Evolutionary conservation across 2,113 vertebrate genomes (phyloP).

Genomic region (Antechinus flavipes): DNA sequence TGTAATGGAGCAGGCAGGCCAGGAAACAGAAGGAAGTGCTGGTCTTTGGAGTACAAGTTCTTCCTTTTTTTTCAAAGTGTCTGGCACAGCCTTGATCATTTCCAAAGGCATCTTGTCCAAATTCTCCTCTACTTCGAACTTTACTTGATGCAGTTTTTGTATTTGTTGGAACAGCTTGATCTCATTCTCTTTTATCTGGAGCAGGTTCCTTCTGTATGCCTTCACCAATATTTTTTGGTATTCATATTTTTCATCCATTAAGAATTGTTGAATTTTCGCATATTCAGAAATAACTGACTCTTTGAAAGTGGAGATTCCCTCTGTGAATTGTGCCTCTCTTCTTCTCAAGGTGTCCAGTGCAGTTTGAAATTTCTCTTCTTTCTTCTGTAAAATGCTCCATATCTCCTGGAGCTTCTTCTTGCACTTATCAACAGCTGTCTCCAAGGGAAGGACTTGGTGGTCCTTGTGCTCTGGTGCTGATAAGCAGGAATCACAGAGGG

Average conservation of each 20-base stretch:
- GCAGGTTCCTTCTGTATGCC: background rate
- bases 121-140: background rate
- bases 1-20: background rate
- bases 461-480: background rate
- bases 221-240: background rate
- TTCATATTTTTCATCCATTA: background rate
- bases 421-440: background rate
- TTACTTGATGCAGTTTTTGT: background rate
- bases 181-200: background rate
- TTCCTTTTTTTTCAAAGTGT: background rate
- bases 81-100: background rate
- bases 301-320: background rate
- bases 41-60: background rate
- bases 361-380: no score
- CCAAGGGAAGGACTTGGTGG: background rate
- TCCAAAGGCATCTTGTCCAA: background rate
- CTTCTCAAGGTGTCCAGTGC: no score
- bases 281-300: background rate
- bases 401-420: background rate
- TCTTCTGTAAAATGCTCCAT: no score
- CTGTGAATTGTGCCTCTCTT: no score
- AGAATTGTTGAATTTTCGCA: background rate
- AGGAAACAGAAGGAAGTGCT: background rate
- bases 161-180: background rate
- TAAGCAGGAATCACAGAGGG: background rate